Evolutionary conservation across 1,140 invertebrate genomes (phyloP).

Genomic region (Sinonovacula constricta): DNA sequence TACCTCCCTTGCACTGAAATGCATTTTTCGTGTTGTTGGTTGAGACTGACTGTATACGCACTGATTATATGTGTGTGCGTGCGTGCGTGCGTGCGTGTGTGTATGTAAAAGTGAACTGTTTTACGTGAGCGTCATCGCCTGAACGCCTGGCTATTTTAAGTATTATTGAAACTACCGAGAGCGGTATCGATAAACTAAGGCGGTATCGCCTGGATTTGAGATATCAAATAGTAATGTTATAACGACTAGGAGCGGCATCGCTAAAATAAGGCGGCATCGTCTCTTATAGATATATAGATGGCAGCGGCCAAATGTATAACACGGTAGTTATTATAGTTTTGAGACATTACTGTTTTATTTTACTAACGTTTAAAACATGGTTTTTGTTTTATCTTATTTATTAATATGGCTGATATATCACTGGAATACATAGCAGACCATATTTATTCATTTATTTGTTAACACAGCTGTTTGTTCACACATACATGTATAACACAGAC

Average conservation of each 20-base stretch:
- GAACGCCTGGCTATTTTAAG: not conserved
- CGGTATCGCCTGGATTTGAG: no score
- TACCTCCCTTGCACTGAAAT: no score
- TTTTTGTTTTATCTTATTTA: not conserved
- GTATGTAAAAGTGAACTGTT: no score
- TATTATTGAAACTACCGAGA: no score
- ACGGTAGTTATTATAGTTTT: not conserved
- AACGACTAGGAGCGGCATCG: not conserved
- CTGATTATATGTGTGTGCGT: no score
- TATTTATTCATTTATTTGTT: not conserved
- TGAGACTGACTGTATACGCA: no score
- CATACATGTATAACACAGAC: conserved; percentile 19
- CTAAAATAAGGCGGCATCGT: not conserved
- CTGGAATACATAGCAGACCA: not conserved
- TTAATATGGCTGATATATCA: not conserved
- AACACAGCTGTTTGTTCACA: conserved; percentile 7
- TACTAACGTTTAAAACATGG: not conserved
- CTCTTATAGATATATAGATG: not conserved
- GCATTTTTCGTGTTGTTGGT: no score
- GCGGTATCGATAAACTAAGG: no score
- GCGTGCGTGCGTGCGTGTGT: not conserved
- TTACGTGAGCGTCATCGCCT: not conserved
- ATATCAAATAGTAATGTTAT: not conserved
- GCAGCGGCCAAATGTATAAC: not conserved
- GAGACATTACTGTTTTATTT: not conserved